Conservation (phyloP, 2,113 vertebrate species). For the Carassius auratus region DNA sequence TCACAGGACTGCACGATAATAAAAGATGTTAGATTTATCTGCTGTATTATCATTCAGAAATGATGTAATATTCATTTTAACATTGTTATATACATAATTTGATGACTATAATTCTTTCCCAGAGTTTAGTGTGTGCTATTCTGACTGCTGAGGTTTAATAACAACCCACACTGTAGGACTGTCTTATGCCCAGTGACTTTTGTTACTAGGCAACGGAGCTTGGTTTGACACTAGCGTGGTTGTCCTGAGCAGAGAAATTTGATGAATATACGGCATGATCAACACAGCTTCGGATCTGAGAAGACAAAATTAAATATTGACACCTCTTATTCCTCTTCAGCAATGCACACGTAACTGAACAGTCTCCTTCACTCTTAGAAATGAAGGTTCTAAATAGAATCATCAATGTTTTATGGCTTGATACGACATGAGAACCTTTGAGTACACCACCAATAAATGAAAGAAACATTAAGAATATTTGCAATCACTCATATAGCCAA, state of each 20-base stretch:
- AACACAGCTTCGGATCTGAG: not conserved
- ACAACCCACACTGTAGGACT: slow-evolving; percentile 21
- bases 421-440: not conserved
- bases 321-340: not conserved
- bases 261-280: not conserved
- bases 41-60: not conserved
- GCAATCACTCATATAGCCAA: not conserved
- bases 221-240: slow-evolving; percentile 29
- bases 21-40: not conserved
- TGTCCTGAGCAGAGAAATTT: slow-evolving; percentile 18
- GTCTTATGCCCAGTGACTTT: slow-evolving; percentile 29
- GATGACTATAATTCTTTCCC: not conserved
- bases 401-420: not conserved
- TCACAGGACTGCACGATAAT: too few species aligned
- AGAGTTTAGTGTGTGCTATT: not conserved
- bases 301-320: not conserved
- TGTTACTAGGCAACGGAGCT: slow-evolving; percentile 50
- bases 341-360: not conserved
- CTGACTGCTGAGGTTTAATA: slow-evolving; percentile 18
- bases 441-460: not conserved
- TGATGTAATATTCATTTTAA: not conserved
- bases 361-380: not conserved
- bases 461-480: not conserved
- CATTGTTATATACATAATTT: not conserved
- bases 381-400: not conserved